Conservation (phyloP, 2,113 vertebrate species). For the Ovibos moschatus region DNA sequence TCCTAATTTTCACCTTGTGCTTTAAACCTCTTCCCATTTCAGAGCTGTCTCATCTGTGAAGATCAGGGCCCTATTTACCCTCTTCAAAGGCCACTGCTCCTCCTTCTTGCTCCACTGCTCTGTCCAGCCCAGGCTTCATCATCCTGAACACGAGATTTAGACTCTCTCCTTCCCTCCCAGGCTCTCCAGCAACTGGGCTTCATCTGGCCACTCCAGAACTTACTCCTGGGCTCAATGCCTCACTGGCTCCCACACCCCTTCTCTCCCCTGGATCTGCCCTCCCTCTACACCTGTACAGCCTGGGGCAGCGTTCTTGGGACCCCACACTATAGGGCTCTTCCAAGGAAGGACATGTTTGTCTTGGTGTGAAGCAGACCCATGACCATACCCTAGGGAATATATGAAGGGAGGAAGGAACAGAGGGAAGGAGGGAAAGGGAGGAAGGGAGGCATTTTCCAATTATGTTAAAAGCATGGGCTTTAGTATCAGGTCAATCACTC, state of each 20-base stretch:
- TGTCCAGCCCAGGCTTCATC: not conserved
- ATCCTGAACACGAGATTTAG: not conserved
- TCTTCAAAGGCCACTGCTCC: accelerated
- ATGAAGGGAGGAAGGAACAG: not conserved
- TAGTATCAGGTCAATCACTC: not conserved
- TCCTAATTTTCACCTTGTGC: not conserved
- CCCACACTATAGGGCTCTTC: too few species aligned
- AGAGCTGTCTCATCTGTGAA: accelerated
- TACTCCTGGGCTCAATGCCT: accelerated
- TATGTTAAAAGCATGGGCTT: not conserved
- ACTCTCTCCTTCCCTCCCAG: not conserved
- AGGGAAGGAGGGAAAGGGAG: not conserved
- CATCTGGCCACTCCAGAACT: not conserved
- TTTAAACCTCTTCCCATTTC: not conserved
- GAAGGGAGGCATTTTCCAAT: not conserved
- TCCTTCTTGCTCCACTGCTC: not conserved
- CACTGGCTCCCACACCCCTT: not conserved
- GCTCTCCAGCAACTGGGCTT: not conserved
- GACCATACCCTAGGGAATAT: not conserved
- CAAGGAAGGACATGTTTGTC: not conserved
- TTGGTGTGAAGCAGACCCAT: not conserved
- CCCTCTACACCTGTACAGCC: not conserved
- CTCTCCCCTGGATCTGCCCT: not conserved
- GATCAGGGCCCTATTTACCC: not conserved
- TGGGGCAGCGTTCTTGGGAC: not conserved